Evolutionary conservation across 2,888 invertebrate species (phyloP), one percentile per base, ranked within the genome.

Genomic region (Hypolimnas misippus): DNA sequence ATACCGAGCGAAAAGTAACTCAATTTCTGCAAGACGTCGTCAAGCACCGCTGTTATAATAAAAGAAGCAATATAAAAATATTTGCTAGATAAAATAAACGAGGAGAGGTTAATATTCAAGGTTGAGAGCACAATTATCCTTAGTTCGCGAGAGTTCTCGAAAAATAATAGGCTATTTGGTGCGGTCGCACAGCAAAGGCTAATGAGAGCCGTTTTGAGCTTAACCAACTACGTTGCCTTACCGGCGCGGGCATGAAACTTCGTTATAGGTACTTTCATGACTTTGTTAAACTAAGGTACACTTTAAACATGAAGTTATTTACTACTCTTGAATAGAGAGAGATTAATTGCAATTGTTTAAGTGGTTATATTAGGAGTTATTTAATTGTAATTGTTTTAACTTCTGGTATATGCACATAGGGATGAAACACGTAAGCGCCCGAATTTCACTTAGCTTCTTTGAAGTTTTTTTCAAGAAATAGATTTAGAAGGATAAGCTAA

Each of bases 131-230:
- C 56, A 62, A 55, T 61, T 55, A 55, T 62, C 55, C 55, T 62
- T 56, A 56, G 55, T 62, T 62, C 50, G 33, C 42, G 35, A 56
- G 56, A 51, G 56, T 51, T 29, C 33, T 54, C 17, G 51, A 57
- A 57, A 62, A 62, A 56, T 62, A 62, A 62, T 53, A 57, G 57
- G 21, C 44, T 42, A 51, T 53, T 52, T 46, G 57, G 14, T 62
- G 40, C 52, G 44, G 44, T 19, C 38, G 19, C 49, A 55, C 29
- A 52, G 57, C 46, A 53, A 44, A 53, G 57, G 38, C 54, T 62
- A 53, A 57, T 62, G 57, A 53, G 52, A 53, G 46, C 10, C 53
- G 33, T 62, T 62, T 44, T 29, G 44, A 53, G 53, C 57, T 25
- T 53, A 31, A 57, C 57, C 31, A 49, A 62, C 57, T 29, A 33